A percentile compares a stretch with the other conserved stretches of the same genome.
These are phyloP conservation scores for Acipenser ruthenus DNA, from an alignment of 2,797 vertebrate genomes.

Conservation along the genomic window DNA sequence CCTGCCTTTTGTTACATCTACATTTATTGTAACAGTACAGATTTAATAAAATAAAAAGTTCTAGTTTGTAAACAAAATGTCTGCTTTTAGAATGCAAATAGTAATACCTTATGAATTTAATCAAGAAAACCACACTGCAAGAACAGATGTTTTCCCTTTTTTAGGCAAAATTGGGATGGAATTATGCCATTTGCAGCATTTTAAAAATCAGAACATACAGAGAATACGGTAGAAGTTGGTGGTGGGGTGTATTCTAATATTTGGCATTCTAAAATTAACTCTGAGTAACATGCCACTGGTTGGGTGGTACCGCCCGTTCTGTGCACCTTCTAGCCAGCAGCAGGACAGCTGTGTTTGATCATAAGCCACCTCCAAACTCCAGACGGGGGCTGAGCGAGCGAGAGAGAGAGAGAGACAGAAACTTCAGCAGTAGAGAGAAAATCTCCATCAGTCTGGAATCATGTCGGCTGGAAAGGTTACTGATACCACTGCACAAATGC, in stretches of 20 bases:
- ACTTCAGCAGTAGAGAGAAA: constrained; percentile 43
- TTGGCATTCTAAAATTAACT: constrained; percentile 36
- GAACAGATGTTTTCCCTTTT: not conserved
- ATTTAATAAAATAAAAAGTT: too few species aligned
- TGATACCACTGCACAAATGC: not conserved
- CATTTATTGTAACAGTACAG: too few species aligned
- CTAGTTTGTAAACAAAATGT: too few species aligned
- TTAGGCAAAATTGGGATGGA: constrained; percentile 7
- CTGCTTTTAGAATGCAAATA: too few species aligned
- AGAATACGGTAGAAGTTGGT: not conserved
- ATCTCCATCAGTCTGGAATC: constrained; percentile 21
- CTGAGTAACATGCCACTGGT: constrained; percentile 23
- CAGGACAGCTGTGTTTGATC: constrained; percentile 67
- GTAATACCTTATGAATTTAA: not conserved
- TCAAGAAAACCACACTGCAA: not conserved
- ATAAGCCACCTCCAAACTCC: constrained; percentile 57
- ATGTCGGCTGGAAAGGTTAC: constrained; percentile 6
- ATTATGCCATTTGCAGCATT: not conserved
- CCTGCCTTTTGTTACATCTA: too few species aligned
- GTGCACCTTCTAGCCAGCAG: constrained; percentile 49
- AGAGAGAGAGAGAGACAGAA: constrained; percentile 28
- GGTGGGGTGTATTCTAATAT: not conserved
- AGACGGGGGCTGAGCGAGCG: constrained; percentile 26
- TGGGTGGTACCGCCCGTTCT: constrained; percentile 44
- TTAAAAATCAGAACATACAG: not conserved